Evolutionary conservation across 1,140 invertebrate genomes (phyloP).

Genomic region (Nephotettix cincticeps): DNA sequence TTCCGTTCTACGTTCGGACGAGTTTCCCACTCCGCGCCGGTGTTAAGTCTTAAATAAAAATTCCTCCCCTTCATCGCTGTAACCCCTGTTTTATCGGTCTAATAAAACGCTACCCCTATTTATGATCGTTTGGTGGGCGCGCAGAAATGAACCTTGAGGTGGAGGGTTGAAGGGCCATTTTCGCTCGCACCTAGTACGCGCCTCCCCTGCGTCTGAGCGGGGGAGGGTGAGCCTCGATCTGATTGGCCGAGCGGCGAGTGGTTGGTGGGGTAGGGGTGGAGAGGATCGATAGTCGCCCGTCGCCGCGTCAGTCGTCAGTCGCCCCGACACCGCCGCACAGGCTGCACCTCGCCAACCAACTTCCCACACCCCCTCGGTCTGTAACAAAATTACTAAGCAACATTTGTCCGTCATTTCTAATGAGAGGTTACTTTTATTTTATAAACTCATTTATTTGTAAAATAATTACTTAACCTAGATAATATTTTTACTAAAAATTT

Average conservation of each 20-base stretch:
- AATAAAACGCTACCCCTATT: constrained; percentile 34
- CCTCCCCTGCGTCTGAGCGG: constrained; percentile 4
- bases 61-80: constrained; percentile 31
- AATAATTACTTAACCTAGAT: too few relatives aligned
- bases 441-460: too few relatives aligned
- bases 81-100: constrained; percentile 34
- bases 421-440: too few relatives aligned
- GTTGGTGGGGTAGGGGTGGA: constrained; percentile 9
- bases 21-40: constrained; percentile 15
- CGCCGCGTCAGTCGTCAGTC: too few relatives aligned
- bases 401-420: too few relatives aligned
- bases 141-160: constrained; percentile 10
- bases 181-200: not conserved
- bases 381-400: too few relatives aligned
- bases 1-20: constrained; percentile 17
- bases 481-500: too few relatives aligned
- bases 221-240: not conserved
- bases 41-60: constrained; percentile 27
- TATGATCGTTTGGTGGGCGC: not conserved
- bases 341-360: too few relatives aligned
- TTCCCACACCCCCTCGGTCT: too few relatives aligned
- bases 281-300: not conserved
- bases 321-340: too few relatives aligned
- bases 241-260: constrained; percentile 8
- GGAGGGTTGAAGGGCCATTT: constrained; percentile 4